Evolutionary conservation across 35 echinoderm and acorn worm genomes (phyloP), one percentile per base, ranked within the genome.

Genomic region (Heliocidaris erythrogramma): DNA sequence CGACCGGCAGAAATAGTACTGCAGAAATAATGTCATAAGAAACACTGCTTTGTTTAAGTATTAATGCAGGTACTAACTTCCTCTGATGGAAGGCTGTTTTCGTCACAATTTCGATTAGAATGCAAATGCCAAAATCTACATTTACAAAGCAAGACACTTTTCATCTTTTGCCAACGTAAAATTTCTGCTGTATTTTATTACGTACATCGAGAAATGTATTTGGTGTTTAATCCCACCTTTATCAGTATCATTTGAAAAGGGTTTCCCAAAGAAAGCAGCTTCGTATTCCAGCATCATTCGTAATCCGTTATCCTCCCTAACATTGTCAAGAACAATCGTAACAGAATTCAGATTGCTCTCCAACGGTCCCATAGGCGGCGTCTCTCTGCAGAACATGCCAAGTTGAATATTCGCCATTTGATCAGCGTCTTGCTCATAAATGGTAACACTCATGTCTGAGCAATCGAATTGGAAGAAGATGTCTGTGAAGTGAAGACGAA

Each of bases 331-430:
- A 21, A 0, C 65, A n/a, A 78, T n/a, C 18, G 65, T 27, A 7
- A 78, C 65, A 78, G 65, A 78, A 78, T 94, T 94, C 7, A 32
- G 60, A 48, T 31, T 30, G 35, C 65, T 94, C 93, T 29, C 30
- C 13, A 94, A 24, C 2, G 53, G 29, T 16, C 60, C 93, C 18
- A 2, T 18, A 2, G 93, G 93, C 16, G 30, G 93, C 1, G 32
- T 30, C 3, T 35, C 30, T 24, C 85, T 42, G 32, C 93, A 94
- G 16, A 85, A 85, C n/a, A 10, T 7, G 13, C 5, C 31, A 9
- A 31, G 60, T 59, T 85, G 65, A 2, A 6, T 24, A 12, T 60
- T 32, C 56, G 48, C 93, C 60, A 2, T 2, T 29, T 24, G 7
- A 13, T 71, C 93, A 11, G 29, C 18, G 16, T 35, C 27, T 94